Conservation (phyloP, 2,113 vertebrate species). For the Callaeas wilsoni region DNA sequence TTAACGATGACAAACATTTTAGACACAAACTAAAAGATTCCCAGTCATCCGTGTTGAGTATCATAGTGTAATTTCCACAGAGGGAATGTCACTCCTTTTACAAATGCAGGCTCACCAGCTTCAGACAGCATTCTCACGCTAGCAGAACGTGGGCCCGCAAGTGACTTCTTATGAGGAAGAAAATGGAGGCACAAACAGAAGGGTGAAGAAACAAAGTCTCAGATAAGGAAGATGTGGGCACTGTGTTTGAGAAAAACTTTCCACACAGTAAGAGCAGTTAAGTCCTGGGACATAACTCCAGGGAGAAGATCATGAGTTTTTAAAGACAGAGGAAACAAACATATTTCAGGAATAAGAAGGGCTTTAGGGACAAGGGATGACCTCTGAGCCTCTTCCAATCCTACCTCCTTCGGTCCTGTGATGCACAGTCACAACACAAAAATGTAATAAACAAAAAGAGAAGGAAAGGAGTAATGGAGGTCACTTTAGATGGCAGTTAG, state of each 20-base stretch:
- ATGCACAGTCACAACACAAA: constrained; percentile 13
- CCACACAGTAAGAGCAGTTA: not conserved
- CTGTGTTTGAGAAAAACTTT: not conserved
- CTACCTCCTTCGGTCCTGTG: not conserved
- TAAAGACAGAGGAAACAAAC: not conserved
- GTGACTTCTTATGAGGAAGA: not conserved
- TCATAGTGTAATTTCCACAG: not conserved
- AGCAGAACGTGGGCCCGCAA: not conserved
- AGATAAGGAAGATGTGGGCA: not conserved
- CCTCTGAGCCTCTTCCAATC: not conserved
- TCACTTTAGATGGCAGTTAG: not conserved
- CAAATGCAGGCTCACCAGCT: not conserved
- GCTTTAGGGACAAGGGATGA: not conserved
- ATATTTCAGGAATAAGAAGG: not conserved
- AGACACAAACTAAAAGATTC: not conserved
- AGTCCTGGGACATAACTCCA: not conserved
- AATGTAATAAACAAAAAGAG: constrained; percentile 23
- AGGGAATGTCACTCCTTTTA: not conserved
- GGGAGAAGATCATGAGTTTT: not conserved
- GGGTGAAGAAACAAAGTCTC: not conserved
- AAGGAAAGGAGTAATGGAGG: not conserved
- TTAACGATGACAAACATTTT: not conserved
- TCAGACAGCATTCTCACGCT: not conserved
- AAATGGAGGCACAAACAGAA: not conserved
- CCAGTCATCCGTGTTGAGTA: not conserved